phyloP scores from a whole-genome alignment of 2,888 invertebrate species.

The Notocelia uddmanniana region DNA sequence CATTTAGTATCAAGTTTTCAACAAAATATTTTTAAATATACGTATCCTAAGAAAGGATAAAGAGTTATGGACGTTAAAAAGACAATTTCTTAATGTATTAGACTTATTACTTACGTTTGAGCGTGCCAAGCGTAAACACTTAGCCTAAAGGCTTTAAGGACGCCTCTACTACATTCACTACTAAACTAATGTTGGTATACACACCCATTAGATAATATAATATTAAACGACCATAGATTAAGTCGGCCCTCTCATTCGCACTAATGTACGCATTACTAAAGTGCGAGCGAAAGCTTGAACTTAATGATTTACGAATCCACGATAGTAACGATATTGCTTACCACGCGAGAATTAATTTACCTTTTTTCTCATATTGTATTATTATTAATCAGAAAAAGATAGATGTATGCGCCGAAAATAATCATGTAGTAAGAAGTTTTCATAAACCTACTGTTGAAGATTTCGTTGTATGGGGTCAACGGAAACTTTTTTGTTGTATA shows the following conservation, averaged over 20 bases:
- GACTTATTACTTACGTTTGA: conserved; percentile 36
- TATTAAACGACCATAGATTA: neutral
- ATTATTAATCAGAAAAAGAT: no score
- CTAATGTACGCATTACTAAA: no score
- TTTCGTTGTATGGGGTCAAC: no score
- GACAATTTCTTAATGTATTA: conserved; percentile 20
- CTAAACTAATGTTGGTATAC: conserved; percentile 13
- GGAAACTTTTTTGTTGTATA: neutral
- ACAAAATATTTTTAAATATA: neutral
- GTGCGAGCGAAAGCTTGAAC: no score
- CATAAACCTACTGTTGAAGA: no score
- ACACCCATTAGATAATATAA: conserved; percentile 19
- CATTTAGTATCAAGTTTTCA: conserved; percentile 1
- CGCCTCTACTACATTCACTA: conserved; percentile 35
- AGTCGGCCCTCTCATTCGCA: no score
- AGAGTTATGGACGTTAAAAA: conserved; percentile 29
- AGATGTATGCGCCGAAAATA: no score
- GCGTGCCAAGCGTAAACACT: conserved; percentile 38
- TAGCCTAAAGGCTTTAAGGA: conserved; percentile 32
- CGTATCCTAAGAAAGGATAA: neutral
- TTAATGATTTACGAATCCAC: no score
- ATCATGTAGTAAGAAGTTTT: neutral
- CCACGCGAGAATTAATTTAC: no score
- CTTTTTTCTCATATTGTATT: no score
- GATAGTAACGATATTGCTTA: no score